phyloP scores from a whole-genome alignment of 2,888 invertebrate species.

The Aphodius sticticus region DNA sequence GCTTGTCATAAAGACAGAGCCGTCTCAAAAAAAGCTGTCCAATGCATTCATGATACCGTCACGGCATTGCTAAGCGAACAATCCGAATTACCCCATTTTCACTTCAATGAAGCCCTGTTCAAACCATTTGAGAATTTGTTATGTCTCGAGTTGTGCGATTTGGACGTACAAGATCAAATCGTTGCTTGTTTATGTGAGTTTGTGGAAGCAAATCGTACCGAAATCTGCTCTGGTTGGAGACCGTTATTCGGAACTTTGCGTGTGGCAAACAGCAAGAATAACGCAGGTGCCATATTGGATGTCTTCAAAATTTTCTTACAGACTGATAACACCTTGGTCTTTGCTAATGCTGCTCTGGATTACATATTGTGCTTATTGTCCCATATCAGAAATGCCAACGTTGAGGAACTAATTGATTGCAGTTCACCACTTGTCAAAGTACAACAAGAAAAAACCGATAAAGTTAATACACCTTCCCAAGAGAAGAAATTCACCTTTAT shows the following conservation, averaged over 20 bases:
- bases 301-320: slow-evolving; percentile 93
- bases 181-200: slow-evolving; percentile 95
- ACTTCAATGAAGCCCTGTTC: slow-evolving; percentile 93
- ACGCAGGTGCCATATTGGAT: slow-evolving; percentile 80
- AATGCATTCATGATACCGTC: slow-evolving; percentile 91
- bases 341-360: slow-evolving; percentile 93
- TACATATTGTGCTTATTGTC: slow-evolving; percentile 90
- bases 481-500: slow-evolving; percentile 27
- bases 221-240: slow-evolving; percentile 96
- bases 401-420: slow-evolving; percentile 44
- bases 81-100: slow-evolving; percentile 90
- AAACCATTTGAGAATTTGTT: slow-evolving; percentile 95
- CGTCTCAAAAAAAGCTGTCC: slow-evolving; percentile 90
- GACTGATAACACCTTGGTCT: slow-evolving; percentile 92
- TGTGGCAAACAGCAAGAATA: slow-evolving; percentile 77
- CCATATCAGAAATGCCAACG: slow-evolving; percentile 75
- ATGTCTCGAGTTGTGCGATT: slow-evolving; percentile 91
- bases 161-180: slow-evolving; percentile 91
- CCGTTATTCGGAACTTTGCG: slow-evolving; percentile 93
- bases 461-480: slow-evolving; percentile 29
- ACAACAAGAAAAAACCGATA: slow-evolving; percentile 23
- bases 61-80: slow-evolving; percentile 87
- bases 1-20: slow-evolving; percentile 90
- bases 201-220: slow-evolving; percentile 91
- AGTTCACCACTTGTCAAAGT: slow-evolving; percentile 12